A percentile compares a stretch with the other conserved stretches of the same genome.
These are phyloP conservation scores for Erythrocercus mccallii DNA, from an alignment of 2,113 vertebrate genomes.

Conservation along the genomic window DNA sequence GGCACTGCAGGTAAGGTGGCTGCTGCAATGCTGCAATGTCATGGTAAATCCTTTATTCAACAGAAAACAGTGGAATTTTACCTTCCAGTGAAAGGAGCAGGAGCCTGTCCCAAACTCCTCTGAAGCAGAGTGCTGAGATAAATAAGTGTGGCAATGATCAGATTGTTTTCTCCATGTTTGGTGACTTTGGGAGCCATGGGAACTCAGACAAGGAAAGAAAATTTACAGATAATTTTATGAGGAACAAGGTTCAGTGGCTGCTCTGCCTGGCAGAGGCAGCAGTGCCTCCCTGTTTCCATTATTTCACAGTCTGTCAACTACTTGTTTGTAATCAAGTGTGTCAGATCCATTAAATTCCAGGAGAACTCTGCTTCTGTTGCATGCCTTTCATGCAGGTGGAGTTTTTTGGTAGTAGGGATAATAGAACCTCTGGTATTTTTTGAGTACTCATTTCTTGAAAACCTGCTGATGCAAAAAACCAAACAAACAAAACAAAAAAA, in stretches of 20 bases:
- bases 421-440: not conserved
- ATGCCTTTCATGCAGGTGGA: not conserved
- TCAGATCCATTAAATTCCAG: not conserved
- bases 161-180: not conserved
- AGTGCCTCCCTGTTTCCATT: not conserved
- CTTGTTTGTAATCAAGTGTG: not conserved
- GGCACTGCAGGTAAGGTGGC: slow-evolving; percentile 80
- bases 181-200: not conserved
- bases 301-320: not conserved
- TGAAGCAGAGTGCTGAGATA: not conserved
- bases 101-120: not conserved
- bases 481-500: not conserved
- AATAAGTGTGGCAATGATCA: not conserved
- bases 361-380: not conserved
- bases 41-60: not conserved
- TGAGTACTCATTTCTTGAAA: not conserved
- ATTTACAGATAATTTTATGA: not conserved
- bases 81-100: not conserved
- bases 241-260: not conserved
- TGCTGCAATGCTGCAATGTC: not conserved
- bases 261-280: not conserved
- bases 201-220: not conserved
- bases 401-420: not conserved
- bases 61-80: not conserved
- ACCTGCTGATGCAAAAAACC: not conserved